Conservation (phyloP, 1,140 invertebrate species). For the Drosophila ironensis region DNA sequence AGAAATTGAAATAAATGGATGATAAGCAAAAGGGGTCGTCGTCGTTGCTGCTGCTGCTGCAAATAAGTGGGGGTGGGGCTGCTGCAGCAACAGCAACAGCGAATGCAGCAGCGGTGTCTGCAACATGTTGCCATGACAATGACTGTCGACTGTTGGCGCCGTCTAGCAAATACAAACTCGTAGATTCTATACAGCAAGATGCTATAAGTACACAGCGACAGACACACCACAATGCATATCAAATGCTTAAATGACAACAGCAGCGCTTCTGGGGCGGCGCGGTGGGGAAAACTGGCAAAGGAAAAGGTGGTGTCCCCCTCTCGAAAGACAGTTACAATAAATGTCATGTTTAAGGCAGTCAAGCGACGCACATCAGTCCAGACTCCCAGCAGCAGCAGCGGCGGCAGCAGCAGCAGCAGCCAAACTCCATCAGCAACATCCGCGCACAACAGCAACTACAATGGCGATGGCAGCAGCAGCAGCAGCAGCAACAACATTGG, state of each 20-base stretch:
- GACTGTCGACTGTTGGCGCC: constrained; percentile 63
- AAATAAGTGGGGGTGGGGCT: not conserved
- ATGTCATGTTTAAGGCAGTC: constrained; percentile 76
- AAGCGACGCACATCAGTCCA: constrained; percentile 65
- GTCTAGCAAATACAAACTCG: constrained; percentile 33
- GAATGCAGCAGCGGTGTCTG: constrained; percentile 34
- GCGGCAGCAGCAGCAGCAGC: constrained; percentile 17
- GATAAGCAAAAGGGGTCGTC: constrained; percentile 35
- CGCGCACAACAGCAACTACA: constrained; percentile 10
- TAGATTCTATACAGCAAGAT: not conserved
- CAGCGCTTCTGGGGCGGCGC: constrained; percentile 23
- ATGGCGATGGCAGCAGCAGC: constrained; percentile 2
- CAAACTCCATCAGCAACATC: constrained; percentile 26
- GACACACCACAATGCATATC: constrained; percentile 66
- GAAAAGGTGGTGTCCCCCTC: not conserved
- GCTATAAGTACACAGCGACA: constrained; percentile 14
- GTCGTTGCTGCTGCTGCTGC: no score
- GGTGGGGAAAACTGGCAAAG: not conserved
- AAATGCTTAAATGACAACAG: constrained; percentile 76
- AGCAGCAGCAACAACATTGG: constrained; percentile 24
- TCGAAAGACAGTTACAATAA: constrained; percentile 70
- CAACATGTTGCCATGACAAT: constrained; percentile 78
- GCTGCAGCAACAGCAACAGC: constrained; percentile 15
- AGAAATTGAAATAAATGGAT: constrained; percentile 77
- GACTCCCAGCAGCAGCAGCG: no score